phyloP scores from a whole-genome alignment of 1,140 invertebrate genomes.

The Drosophila virilis region DNA sequence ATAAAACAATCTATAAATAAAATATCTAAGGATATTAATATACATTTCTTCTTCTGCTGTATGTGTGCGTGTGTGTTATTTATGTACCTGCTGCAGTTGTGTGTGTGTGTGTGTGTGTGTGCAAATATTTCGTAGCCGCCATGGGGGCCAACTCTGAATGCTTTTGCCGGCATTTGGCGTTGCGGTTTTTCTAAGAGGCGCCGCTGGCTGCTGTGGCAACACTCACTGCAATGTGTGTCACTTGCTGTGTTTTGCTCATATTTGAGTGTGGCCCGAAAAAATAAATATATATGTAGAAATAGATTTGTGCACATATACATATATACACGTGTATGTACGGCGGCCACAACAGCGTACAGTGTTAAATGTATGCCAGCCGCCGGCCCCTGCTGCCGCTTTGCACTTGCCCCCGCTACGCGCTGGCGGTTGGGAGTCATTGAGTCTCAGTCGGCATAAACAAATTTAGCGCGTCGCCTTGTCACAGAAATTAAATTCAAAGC shows the following conservation, averaged over 20 bases:
- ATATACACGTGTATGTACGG: not conserved
- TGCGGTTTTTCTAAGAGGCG: constrained; percentile 39
- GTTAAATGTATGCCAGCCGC: constrained; percentile 55
- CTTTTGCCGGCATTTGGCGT: constrained; percentile 40
- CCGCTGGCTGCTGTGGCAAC: constrained; percentile 14
- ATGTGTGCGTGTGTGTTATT: constrained; percentile 3
- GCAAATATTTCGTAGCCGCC: constrained; percentile 62
- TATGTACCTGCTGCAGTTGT: constrained; percentile 1
- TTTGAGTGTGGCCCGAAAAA: constrained; percentile 34
- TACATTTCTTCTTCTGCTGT: not conserved
- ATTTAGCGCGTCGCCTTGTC: constrained; percentile 73
- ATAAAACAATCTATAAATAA: not conserved
- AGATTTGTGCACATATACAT: not conserved
- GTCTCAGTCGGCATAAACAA: constrained; percentile 66
- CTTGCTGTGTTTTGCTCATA: constrained; percentile 39
- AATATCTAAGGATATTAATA: not conserved
- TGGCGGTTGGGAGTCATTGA: constrained; percentile 53
- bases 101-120: constrained; percentile 1
- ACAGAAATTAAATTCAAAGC: constrained; percentile 63
- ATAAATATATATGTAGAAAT: constrained; percentile 5
- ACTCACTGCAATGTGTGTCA: constrained; percentile 36
- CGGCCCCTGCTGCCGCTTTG: constrained; percentile 34
- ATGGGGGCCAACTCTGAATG: constrained; percentile 50
- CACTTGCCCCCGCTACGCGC: constrained; percentile 6
- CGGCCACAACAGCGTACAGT: constrained; percentile 24